Evolutionary conservation across 2,888 invertebrate genomes (phyloP).

Genomic region (Drosophila paranaensis): DNA sequence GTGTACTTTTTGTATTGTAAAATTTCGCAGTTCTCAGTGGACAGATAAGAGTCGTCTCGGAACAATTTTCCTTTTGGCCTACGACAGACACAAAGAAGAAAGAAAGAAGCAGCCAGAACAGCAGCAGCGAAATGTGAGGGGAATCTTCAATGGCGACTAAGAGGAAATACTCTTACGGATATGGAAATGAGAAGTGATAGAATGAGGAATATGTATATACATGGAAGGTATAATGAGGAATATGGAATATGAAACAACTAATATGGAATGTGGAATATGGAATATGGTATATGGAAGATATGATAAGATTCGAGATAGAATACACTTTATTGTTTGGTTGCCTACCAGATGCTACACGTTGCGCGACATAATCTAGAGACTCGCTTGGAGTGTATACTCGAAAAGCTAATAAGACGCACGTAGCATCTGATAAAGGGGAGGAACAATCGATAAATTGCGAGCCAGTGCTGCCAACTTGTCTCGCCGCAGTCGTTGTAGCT

Average conservation of each 20-base stretch:
- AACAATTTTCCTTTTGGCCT: slow-evolving; percentile 45
- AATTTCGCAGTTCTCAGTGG: slow-evolving; percentile 62
- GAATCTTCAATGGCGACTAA: background rate
- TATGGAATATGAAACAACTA: background rate
- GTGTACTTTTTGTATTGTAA: slow-evolving; percentile 32
- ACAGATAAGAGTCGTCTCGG: slow-evolving; percentile 48
- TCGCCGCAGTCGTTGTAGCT: slow-evolving; percentile 9
- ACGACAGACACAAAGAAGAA: slow-evolving; percentile 21
- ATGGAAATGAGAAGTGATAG: background rate
- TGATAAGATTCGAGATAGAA: background rate
- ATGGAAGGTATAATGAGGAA: background rate
- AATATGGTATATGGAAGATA: background rate
- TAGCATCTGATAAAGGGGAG: slow-evolving; percentile 55
- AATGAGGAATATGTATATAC: background rate
- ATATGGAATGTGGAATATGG: too few species aligned
- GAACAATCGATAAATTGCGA: slow-evolving; percentile 49
- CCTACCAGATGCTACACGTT: background rate
- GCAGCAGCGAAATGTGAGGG: background rate
- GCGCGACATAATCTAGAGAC: background rate
- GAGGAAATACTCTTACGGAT: background rate
- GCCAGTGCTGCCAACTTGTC: slow-evolving; percentile 27
- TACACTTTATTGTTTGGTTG: too few species aligned
- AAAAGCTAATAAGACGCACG: slow-evolving; percentile 62
- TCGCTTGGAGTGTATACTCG: background rate
- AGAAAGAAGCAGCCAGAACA: background rate